Evolutionary conservation across 1,140 invertebrate genomes (phyloP), one percentile per base, ranked within the genome.

Genomic region (Cydia amplana): DNA sequence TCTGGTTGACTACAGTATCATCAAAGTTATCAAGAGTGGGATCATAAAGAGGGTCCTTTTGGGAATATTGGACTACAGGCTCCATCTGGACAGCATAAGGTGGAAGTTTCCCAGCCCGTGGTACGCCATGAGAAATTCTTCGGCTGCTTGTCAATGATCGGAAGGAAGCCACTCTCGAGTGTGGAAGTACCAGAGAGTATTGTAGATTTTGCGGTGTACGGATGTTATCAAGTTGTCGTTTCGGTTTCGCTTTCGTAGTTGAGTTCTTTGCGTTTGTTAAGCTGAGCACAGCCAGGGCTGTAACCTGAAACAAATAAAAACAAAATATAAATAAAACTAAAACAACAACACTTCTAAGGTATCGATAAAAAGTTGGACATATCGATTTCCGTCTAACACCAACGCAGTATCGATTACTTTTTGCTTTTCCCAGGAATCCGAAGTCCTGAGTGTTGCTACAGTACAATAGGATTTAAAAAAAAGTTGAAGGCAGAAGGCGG

Each of bases 21-120:
- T 94, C 92, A 46, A 88, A 72, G 64, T 91, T 87, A 67, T 91
- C 87, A 4, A 85, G 86, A 49, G 83, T 93, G 0, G 94, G 93
- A 85, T 95, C 95, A 82, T 96, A 96, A 1, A 96, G 88, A 2
- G 96, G 96, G 90, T 97, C 96, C 82, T 95, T 93, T 82, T 96
- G 96, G 0, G 96, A 97, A 80, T 97, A 97, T 77, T 96, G 95
- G 3, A 96, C 95, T 28, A 96, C 93, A 4, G 96, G 96, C 86
- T 97, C 96, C 96, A 97, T 96, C 86, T 96, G 95, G 0, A 97
- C 96, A 0, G 96, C 96, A 81, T 97, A 96, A 0, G 96, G 95
- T 18, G 96, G 96, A 49, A 93, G 76, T 73, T 89, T 92, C 49
- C 87, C 88, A 72, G 93, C 85, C 77, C 90, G 91, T 43, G 91